Evolutionary conservation across 1,140 invertebrate genomes (phyloP), one percentile per base, ranked within the genome.

Genomic region (Gonatopus flavifemur): DNA sequence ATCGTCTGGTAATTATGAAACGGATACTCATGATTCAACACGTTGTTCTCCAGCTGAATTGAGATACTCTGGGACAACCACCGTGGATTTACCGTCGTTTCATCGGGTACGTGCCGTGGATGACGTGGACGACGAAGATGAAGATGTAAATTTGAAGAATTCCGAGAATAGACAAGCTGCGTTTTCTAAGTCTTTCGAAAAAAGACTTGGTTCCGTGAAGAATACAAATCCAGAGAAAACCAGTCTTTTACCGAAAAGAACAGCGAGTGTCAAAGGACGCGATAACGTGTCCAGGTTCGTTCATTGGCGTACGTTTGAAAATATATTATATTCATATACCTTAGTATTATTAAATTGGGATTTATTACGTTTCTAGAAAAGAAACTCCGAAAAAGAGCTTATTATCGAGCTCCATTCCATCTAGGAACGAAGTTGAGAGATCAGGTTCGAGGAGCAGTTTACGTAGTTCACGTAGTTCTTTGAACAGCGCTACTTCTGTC

Each of bases 401-500:
- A n/a, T n/a, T n/a, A 6, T 31, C n/a, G n/a, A 52, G 33, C 19
- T 46, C 24, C 19, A 44, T 25, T 30, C 41, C 13, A 5, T 43
- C 53, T 2, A 54, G 62, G 3, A 67, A 72, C 15, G 79, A 78
- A n/a, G 83, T 85, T 1, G 82, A 85, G 54, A 70, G 83, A 13
- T 85, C 83, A 3, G 84, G 81, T 35, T 88, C 86, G 0, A 76
- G 88, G 12, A 88, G 86, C 24, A 92, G 89, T 49, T 71, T 94
- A 8, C 81, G 88, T 1, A 90, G 89, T 55, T 93, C 90, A 1
- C 78, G 87, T 4, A 91, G 89, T 58, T 92, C 90, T 0, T 77
- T 93, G 19, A 91, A 90, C 59, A 91, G 89, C 66, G 83, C 88
- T 1, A 86, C 85, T 0, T 92, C 90, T 4, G 87, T 90, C 0